phyloP scores from a whole-genome alignment of 2,797 vertebrate genomes.

The Darevskia nairensis region DNA sequence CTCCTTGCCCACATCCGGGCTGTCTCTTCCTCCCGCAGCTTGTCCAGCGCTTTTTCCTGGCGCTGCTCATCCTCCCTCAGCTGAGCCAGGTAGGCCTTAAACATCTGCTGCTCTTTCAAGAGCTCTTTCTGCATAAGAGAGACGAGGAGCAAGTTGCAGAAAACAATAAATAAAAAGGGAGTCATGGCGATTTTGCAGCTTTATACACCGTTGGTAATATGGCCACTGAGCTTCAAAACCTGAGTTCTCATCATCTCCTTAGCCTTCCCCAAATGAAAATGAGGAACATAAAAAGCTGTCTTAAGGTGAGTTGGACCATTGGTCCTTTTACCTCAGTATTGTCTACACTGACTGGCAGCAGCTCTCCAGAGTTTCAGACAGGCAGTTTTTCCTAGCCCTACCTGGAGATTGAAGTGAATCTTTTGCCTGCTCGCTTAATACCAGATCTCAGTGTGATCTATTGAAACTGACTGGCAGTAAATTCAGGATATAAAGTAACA shows the following conservation, averaged over 20 bases:
- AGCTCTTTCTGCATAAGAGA: slow-evolving; percentile 78
- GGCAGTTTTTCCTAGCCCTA: no score
- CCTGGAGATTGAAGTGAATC: not conserved
- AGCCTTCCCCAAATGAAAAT: not conserved
- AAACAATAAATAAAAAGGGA: no score
- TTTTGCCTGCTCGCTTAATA: not conserved
- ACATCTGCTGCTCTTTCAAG: slow-evolving; percentile 81
- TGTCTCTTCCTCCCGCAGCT: slow-evolving; percentile 79
- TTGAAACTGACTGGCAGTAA: not conserved
- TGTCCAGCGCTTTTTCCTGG: slow-evolving; percentile 80
- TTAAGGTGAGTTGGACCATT: no score
- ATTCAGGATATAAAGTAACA: not conserved
- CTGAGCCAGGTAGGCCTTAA: slow-evolving; percentile 81
- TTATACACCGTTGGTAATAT: not conserved
- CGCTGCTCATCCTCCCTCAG: slow-evolving; percentile 78
- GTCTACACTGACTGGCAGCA: no score
- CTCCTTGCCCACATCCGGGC: slow-evolving; percentile 74
- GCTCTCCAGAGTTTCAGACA: no score
- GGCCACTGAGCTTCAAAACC: not conserved
- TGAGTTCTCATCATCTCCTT: not conserved
- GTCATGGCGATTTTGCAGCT: not conserved
- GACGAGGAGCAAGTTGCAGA: not conserved
- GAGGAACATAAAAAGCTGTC: no score
- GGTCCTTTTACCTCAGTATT: no score
- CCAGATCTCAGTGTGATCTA: not conserved